Conservation (phyloP, 1,140 invertebrate genomes). For the Trachelipus rathkii region DNA sequence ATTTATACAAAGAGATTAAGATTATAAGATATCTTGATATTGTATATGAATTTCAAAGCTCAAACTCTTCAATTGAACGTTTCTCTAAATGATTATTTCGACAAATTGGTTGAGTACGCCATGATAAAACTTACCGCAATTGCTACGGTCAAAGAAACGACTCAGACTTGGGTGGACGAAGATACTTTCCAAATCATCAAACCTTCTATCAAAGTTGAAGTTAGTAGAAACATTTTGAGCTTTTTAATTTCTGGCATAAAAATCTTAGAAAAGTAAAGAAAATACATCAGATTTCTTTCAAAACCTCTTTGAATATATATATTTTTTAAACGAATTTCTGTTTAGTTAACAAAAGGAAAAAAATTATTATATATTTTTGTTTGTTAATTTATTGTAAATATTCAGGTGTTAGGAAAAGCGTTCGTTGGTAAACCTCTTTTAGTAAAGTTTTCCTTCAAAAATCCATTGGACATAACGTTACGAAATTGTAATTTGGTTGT, state of each 20-base stretch:
- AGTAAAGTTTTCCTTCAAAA: no score
- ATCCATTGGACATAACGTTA: no score
- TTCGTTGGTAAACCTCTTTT: no score
- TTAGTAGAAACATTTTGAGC: constrained; percentile 24
- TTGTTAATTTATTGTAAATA: no score
- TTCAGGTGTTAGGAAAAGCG: no score
- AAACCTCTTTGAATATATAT: no score
- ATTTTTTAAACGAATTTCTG: no score
- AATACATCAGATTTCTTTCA: no score
- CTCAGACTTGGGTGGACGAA: constrained; percentile 68
- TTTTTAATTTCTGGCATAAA: neutral
- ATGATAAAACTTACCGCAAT: constrained; percentile 69
- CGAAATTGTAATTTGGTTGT: no score
- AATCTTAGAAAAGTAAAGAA: no score
- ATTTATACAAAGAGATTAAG: neutral
- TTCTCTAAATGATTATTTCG: constrained; percentile 61
- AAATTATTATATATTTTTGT: no score
- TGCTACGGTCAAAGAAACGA: constrained; percentile 65
- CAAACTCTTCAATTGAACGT: constrained; percentile 58
- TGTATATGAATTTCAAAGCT: neutral
- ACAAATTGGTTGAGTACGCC: constrained; percentile 68
- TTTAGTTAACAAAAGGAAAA: no score
- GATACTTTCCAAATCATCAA: constrained; percentile 70
- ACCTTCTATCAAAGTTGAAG: constrained; percentile 60
- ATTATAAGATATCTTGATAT: neutral